A percentile compares a stretch with the other conserved stretches of the same genome.
phyloP scores from a whole-genome alignment of 1,140 invertebrate species.

The Drosophila sp. region DNA sequence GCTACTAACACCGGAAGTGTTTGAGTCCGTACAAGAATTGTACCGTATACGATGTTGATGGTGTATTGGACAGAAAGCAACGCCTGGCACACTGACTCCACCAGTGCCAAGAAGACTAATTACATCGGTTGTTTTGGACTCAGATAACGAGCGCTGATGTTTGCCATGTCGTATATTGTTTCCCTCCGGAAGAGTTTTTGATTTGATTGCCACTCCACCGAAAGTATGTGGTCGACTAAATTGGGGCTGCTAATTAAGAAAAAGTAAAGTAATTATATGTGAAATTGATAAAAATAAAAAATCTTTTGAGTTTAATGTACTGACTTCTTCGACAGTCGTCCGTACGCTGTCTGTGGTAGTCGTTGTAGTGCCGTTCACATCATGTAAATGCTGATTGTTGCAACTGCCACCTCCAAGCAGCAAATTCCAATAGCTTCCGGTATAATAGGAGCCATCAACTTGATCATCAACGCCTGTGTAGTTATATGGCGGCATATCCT shows the following conservation, averaged over 20 bases:
- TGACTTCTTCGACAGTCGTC: constrained; percentile 54
- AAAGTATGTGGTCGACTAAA: constrained; percentile 1
- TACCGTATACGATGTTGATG: constrained; percentile 75
- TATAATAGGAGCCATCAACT: constrained; percentile 74
- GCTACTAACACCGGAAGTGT: constrained; percentile 91
- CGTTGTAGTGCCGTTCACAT: constrained; percentile 61
- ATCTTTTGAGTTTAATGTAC: background rate
- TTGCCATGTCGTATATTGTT: constrained; percentile 70
- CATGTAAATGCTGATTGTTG: constrained; percentile 49
- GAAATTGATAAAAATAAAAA: background rate
- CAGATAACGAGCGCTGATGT: constrained; percentile 87
- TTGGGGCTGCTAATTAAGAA: background rate
- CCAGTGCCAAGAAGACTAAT: constrained; percentile 64
- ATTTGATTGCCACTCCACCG: constrained; percentile 58
- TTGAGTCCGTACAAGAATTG: constrained; percentile 89
- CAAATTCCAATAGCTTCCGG: constrained; percentile 75
- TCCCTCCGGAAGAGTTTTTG: constrained; percentile 77
- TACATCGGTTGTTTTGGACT: constrained; percentile 87
- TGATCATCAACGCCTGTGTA: constrained; percentile 75
- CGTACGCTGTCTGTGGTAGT: constrained; percentile 56
- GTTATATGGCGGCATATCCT: constrained; percentile 78
- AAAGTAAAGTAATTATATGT: background rate
- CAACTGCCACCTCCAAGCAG: constrained; percentile 15
- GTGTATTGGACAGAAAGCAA: constrained; percentile 37
- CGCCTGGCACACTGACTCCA: constrained; percentile 9